Evolutionary conservation across 1,140 invertebrate genomes (phyloP), one percentile per base, ranked within the genome.

Genomic region (Manduca sexta): DNA sequence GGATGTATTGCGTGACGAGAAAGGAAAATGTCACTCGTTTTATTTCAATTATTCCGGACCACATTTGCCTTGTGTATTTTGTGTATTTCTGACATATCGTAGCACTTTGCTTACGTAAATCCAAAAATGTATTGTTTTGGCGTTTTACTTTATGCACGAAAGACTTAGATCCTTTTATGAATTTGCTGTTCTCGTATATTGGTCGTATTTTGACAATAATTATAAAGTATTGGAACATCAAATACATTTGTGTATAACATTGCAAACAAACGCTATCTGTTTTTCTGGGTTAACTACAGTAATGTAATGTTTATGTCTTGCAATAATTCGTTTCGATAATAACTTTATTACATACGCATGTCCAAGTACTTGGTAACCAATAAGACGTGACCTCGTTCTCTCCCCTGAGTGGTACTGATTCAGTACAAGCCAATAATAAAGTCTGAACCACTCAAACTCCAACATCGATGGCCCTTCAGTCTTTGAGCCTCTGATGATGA

Each of bases 391-490:
- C 80, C 80, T 78, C 67, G 72, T 75, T 81, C 58, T 73, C 56
- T 62, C 78, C 64, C 54, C 49, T 56, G 47, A 70, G 65, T 54
- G 49, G 40, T 39, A 37, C 52, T 58, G 56, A 69, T 60, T 57
- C 62, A 52, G 56, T 62, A 55, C 50, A 55, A 68, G 75, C 75
- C 75, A 82, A 82, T 84, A 84, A 82, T 77, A 79, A 81, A 82
- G 70, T 70, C 75, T 74, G 64, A 74, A 61, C 69, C 70, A 77
- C 77, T 80, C 44, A 45, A 40, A 40, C 38, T 45, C 49, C 53
- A 72, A 57, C 70, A 62, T 76, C 69, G 68, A 82, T 71, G 69
- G 67, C 66, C 60, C 81, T 84, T 52, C 59, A 80, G 52, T 52
- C 67, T 72, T 74, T 78, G 69, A 75, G 64, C 44, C 43, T 64